Evolutionary conservation across 2,113 vertebrate genomes (phyloP), one percentile per base, ranked within the genome.

Genomic region (Epinephelus fuscoguttatus): DNA sequence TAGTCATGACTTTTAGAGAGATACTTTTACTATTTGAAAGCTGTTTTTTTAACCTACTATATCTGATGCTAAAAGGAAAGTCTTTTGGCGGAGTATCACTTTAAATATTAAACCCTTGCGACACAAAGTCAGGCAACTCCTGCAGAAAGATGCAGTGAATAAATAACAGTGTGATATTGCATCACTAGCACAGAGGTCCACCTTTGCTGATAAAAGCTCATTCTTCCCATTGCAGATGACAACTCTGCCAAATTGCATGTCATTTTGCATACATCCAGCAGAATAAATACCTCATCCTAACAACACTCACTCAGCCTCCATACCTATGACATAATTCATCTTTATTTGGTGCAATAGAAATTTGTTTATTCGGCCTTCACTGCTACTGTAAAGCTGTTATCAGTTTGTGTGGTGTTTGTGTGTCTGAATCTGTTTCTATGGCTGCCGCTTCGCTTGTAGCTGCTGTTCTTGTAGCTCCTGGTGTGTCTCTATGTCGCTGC

Each of bases 141-240:
- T 25, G 76, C 72, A 70, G 55, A 61, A 75, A 72, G 70, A 86
- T 75, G 86, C 71, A 56, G 76, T 79, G 75, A 88, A 91, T 83
- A 88, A 91, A 84, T 90, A 84, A 90, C 80, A 53, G 73, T 49
- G 45, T 40, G 57, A 78, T 78, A 80, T 85, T 84, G 80, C 79
- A 81, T 88, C 84, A 75, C 60, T 21, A 55, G 81, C 68, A 40
- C 37, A 80, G 61, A 84, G 76, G 78, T 78, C 75, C 79, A 88
- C 76, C 81, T 82, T 64, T 10, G 3, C 62, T 87, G 87, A 88
- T 91, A 90, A 86, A 90, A 47, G 77, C 85, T 70, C 61, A 84
- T 90, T 92, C 82, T 84, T 90, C 60, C 82, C 87, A 89, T 92
- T 90, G 81, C 81, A 82, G 63, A 82, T 90, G 85, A 86, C 80